These are phyloP conservation scores for Girardinichthys multiradiatus DNA, from an alignment of 2,113 vertebrate genomes.

Conservation along the genomic window DNA sequence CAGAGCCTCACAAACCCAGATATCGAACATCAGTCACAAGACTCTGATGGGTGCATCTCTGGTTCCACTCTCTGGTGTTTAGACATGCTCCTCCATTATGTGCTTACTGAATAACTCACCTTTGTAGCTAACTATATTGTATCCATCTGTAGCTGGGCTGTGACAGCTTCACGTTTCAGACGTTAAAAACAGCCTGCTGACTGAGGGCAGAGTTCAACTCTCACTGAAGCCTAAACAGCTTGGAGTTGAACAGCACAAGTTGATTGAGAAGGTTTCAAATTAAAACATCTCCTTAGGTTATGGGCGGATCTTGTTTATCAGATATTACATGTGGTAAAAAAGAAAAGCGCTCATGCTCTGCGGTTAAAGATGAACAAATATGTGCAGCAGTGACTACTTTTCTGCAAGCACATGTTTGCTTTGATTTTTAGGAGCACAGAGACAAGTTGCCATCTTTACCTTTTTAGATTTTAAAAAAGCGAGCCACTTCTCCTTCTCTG, in stretches of 20 bases:
- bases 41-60: too few relatives aligned
- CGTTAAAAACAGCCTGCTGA: not conserved
- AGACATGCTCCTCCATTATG: too few relatives aligned
- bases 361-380: not conserved
- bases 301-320: not conserved
- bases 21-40: too few relatives aligned
- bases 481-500: slow-evolving; percentile 94
- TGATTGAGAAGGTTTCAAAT: not conserved
- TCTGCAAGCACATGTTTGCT: not conserved
- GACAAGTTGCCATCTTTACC: slow-evolving; percentile 63
- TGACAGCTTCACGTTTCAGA: too few relatives aligned
- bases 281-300: not conserved
- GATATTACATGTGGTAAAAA: not conserved
- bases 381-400: not conserved
- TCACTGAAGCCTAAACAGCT: not conserved
- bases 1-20: too few relatives aligned
- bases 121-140: too few relatives aligned
- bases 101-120: too few relatives aligned
- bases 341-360: not conserved
- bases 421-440: too few relatives aligned
- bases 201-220: not conserved
- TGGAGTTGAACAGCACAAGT: not conserved
- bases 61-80: too few relatives aligned
- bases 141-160: too few relatives aligned
- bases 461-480: slow-evolving; percentile 93